Base-by-base conservation (phyloP, 2,113 vertebrate genomes). In the Xyliphius kryptos region DNA sequence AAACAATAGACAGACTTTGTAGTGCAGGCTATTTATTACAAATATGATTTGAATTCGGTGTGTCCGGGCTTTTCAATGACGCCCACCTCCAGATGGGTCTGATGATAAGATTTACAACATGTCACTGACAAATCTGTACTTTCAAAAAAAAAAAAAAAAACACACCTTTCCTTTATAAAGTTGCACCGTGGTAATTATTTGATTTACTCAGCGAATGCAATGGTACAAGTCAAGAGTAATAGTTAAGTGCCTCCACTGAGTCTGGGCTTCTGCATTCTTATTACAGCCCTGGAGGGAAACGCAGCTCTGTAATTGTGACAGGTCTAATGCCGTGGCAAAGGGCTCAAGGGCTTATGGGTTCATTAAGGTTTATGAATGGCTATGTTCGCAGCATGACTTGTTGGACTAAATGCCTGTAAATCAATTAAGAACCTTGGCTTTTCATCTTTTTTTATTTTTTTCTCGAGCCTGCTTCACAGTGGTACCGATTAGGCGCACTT, bases 321-420 rank as follows among this genome's bases (percentile, higher is more conserved):
- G 67, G 69, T 74, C 66, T 70, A 68, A 66, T 74, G 68, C 61
- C 56, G 38, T 64, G 61, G 58, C 36, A n/a, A 66, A 66, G 63
- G 61, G 36, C 62, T 54, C 51, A 37, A 37, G 58, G 48, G 60
- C 61, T 76, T 63, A 67, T 66, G 41, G 67, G 63, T 73, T 76
- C 74, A 74, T 84, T 75, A 75, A 66, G 66, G 69, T 74, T 59
- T 63, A 68, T 72, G 74, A 76, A 78, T 69, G 77, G 66, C 68
- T 69, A 68, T 74, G 74, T 78, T 76, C 74, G 26, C 80, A 75
- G 72, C 62, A 68, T 54, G 67, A 73, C 59, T 71, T 71, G 69
- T 74, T 73, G 40, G 32, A 72, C 68, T 75, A 76, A 76, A 77
- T 71, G 78, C 70, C 73, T 67, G 70, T 68, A 77, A 79, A 77